phyloP scores from a whole-genome alignment of 2,888 invertebrate species.

The Notodonta dromedarius region DNA sequence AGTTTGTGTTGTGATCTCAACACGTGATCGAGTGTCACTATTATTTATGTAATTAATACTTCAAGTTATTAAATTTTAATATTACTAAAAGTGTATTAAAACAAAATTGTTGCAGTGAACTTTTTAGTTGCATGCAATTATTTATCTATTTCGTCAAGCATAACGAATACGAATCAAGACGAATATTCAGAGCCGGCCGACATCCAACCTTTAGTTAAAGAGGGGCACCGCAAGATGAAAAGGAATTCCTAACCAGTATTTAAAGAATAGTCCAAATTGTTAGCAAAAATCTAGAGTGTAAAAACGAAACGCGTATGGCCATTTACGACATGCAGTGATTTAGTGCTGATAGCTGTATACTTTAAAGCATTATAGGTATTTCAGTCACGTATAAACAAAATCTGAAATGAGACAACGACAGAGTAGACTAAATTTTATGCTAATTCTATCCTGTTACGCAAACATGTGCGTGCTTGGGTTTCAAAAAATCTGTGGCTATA shows the following conservation, averaged over 20 bases:
- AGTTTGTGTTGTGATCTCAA: background rate
- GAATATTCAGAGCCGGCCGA: too few relatives aligned
- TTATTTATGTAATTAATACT: too few relatives aligned
- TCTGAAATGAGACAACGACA: constrained; percentile 15
- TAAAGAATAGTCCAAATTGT: background rate
- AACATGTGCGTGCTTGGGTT: constrained; percentile 24
- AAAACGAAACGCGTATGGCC: background rate
- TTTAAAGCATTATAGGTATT: background rate
- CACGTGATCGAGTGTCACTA: background rate
- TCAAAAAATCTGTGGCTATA: constrained; percentile 10
- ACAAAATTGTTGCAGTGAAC: too few relatives aligned
- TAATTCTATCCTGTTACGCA: constrained; percentile 25
- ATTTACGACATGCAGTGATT: background rate
- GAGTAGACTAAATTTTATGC: constrained; percentile 32
- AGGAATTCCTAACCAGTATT: too few relatives aligned
- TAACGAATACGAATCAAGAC: too few relatives aligned
- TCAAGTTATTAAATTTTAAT: too few relatives aligned
- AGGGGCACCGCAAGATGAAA: too few relatives aligned
- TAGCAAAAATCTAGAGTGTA: background rate
- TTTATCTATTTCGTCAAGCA: too few relatives aligned
- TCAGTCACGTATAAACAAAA: constrained; percentile 7
- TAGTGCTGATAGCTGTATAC: background rate
- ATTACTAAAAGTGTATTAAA: too few relatives aligned
- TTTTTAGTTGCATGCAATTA: too few relatives aligned
- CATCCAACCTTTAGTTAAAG: too few relatives aligned